A percentile compares a stretch with the other conserved stretches of the same genome.
These are phyloP conservation scores for Chaetura pelagica DNA, from an alignment of 2,113 vertebrate species.

Conservation along the genomic window DNA sequence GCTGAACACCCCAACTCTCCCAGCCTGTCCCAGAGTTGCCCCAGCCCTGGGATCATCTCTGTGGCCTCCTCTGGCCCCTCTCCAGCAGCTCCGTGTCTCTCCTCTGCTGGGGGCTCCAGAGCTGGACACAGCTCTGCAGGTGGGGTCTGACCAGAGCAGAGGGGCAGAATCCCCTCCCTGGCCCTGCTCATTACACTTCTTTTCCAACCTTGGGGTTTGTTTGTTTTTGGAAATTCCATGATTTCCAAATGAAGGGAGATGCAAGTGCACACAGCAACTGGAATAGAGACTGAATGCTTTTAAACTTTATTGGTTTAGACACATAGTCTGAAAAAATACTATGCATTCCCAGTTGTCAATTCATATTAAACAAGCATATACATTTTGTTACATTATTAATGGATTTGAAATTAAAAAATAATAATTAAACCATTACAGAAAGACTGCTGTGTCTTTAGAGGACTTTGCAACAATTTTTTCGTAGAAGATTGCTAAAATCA, in stretches of 20 bases:
- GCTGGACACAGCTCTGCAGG: too few species aligned
- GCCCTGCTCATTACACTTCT: too few species aligned
- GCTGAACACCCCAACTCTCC: too few species aligned
- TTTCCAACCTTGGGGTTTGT: too few species aligned
- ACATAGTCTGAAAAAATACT: conserved; percentile 57
- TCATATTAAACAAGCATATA: conserved; percentile 52
- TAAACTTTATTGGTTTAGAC: conserved; percentile 53
- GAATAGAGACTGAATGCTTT: neutral
- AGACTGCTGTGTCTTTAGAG: conserved; percentile 25
- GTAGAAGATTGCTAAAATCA: neutral
- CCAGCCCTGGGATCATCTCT: too few species aligned
- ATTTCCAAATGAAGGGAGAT: neutral
- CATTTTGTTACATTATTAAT: neutral
- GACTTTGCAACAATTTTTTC: neutral
- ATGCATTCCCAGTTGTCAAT: conserved; percentile 42
- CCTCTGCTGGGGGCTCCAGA: too few species aligned
- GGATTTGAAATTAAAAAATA: neutral
- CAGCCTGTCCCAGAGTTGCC: too few species aligned
- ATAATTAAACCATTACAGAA: neutral
- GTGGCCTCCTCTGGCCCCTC: too few species aligned
- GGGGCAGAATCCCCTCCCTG: too few species aligned
- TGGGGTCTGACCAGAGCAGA: too few species aligned
- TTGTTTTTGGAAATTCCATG: too few species aligned
- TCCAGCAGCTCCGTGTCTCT: too few species aligned
- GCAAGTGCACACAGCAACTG: rapidly evolving